These are phyloP conservation scores for Zaprionus davidi DNA, from an alignment of 1,140 invertebrate genomes.

Conservation along the genomic window DNA sequence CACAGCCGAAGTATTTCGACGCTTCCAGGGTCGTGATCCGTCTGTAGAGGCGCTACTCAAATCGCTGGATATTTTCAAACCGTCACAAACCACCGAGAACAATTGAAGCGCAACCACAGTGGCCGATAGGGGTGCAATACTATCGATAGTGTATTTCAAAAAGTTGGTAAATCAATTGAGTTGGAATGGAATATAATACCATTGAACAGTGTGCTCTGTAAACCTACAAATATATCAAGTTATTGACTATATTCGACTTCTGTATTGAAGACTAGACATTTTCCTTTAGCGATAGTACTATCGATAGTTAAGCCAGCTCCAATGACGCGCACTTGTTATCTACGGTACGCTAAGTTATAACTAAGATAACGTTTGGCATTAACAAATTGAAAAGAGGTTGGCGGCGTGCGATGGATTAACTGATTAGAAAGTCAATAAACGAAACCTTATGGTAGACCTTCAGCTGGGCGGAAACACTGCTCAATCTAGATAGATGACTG, in stretches of 20 bases:
- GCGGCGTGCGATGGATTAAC: constrained; percentile 17
- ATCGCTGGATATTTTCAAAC: constrained; percentile 63
- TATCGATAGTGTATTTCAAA: not conserved
- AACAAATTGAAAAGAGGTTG: constrained; percentile 18
- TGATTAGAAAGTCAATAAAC: constrained; percentile 17
- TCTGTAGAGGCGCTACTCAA: constrained; percentile 92
- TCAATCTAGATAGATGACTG: not conserved
- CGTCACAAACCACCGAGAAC: constrained; percentile 73
- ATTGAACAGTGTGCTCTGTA: not conserved
- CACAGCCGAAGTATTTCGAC: constrained; percentile 93
- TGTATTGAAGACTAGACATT: not conserved
- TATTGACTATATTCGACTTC: not conserved
- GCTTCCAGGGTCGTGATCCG: constrained; percentile 96
- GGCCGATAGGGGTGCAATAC: not conserved
- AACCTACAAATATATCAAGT: not conserved
- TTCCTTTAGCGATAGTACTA: not conserved
- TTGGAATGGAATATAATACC: not conserved
- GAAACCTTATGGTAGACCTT: not conserved
- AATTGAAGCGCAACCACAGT: constrained; percentile 38
- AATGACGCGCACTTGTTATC: constrained; percentile 3
- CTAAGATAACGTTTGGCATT: constrained; percentile 10
- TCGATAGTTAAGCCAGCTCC: not conserved
- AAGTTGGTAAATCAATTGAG: not conserved
- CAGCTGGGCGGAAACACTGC: not conserved
- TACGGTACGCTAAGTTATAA: not conserved